Evolutionary conservation across 53 echinoderm and acorn worm species (phyloP).

Genomic region (Antedon mediterranea): DNA sequence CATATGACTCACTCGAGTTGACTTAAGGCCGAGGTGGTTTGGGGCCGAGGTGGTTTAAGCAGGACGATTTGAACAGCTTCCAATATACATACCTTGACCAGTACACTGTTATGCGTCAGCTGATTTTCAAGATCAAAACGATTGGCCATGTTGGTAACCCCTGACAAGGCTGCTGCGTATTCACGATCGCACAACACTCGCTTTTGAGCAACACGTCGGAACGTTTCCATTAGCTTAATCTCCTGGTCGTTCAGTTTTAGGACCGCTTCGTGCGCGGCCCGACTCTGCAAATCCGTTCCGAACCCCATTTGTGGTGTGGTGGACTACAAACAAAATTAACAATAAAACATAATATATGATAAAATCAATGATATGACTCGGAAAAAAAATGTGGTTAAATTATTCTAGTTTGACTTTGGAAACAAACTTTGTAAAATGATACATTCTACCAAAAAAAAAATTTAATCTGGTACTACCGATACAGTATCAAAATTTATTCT

Average conservation of each 20-base stretch:
- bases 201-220: constrained; percentile 44
- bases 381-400: no score
- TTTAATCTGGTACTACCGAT: no score
- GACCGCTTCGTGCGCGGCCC: constrained; percentile 60
- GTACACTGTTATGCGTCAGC: constrained; percentile 41
- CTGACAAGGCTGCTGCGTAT: constrained; percentile 50
- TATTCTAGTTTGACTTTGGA: no score
- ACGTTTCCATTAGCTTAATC: constrained; percentile 46
- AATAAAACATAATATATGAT: not conserved
- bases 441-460: no score
- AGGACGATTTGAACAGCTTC: no score
- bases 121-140: constrained; percentile 47
- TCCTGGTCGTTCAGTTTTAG: constrained; percentile 67
- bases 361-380: no score
- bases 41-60: no score
- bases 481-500: no score
- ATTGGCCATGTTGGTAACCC: constrained; percentile 29
- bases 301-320: constrained; percentile 46
- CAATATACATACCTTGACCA: constrained; percentile 37
- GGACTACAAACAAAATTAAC: not conserved
- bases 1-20: no score
- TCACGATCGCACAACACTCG: constrained; percentile 55
- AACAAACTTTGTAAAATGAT: no score
- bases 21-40: no score
- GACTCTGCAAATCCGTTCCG: constrained; percentile 64